phyloP scores from a whole-genome alignment of 2,797 vertebrate genomes.

The Carcharodon carcharias region DNA sequence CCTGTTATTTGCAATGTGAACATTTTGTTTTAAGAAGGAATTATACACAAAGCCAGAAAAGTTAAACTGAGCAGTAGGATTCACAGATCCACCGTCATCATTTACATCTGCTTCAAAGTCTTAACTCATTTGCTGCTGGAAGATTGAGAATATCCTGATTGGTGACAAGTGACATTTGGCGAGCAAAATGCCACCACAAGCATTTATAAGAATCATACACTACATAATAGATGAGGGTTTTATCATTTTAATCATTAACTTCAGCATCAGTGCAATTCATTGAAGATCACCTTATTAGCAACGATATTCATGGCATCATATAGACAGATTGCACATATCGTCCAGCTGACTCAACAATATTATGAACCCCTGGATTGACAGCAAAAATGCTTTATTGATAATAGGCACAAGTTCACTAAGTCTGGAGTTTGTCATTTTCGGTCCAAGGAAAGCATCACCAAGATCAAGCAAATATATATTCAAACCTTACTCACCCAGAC shows the following conservation, averaged over 20 bases:
- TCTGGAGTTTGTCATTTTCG: slow-evolving; percentile 78
- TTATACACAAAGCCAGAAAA: neutral
- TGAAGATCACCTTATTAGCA: slow-evolving; percentile 83
- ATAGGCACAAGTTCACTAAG: slow-evolving; percentile 92
- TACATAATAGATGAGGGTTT: slow-evolving; percentile 91
- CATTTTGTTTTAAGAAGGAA: neutral
- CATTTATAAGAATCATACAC: slow-evolving; percentile 96
- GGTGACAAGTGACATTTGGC: slow-evolving; percentile 63
- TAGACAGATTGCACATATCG: slow-evolving; percentile 91
- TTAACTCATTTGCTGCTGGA: neutral
- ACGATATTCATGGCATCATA: slow-evolving; percentile 89
- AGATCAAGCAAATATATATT: slow-evolving; percentile 87
- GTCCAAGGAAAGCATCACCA: slow-evolving; percentile 93
- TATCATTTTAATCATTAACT: slow-evolving; percentile 69
- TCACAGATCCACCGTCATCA: neutral
- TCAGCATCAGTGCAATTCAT: slow-evolving; percentile 81
- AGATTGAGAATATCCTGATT: neutral
- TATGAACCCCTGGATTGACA: slow-evolving; percentile 63
- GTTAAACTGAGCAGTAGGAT: neutral
- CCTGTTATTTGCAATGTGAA: neutral
- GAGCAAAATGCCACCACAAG: slow-evolving; percentile 85
- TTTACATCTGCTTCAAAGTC: neutral
- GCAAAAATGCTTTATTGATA: slow-evolving; percentile 83
- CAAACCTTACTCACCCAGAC: slow-evolving; percentile 91
- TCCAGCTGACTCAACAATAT: slow-evolving; percentile 87